These are phyloP conservation scores for Nannoperca australis DNA, from an alignment of 2,797 vertebrate species.

Conservation along the genomic window DNA sequence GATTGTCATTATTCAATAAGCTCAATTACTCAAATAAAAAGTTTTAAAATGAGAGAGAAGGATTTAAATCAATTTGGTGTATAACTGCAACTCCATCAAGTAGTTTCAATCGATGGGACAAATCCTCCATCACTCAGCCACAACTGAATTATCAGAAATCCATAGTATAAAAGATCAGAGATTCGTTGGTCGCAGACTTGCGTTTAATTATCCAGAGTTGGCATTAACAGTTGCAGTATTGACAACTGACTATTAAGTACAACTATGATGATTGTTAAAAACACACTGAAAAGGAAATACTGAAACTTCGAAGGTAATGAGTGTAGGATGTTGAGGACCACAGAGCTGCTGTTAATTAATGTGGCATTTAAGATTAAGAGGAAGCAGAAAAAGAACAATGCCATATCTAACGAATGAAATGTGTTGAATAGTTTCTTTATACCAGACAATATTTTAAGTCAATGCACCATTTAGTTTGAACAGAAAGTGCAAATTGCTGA, in stretches of 20 bases:
- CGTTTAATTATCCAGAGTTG: conserved; percentile 34
- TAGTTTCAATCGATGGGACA: conserved; percentile 18
- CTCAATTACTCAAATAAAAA: conserved; percentile 5
- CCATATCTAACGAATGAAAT: not conserved
- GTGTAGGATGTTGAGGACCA: conserved; percentile 21
- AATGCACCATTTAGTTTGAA: not conserved
- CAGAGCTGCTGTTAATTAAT: conserved; percentile 26
- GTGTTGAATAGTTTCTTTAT: conserved; percentile 4
- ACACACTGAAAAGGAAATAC: conserved; percentile 11
- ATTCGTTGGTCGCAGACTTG: conserved; percentile 26
- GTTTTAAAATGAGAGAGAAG: conserved; percentile 24
- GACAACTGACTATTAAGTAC: conserved; percentile 19
- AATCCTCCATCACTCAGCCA: conserved; percentile 11
- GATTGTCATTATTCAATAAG: conserved; percentile 11
- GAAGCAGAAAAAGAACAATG: conserved; percentile 28
- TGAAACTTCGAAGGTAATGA: conserved; percentile 10
- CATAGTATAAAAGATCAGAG: conserved; percentile 29
- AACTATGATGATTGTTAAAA: not conserved
- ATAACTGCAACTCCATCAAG: conserved; percentile 23
- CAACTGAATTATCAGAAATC: conserved; percentile 50
- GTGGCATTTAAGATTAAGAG: conserved; percentile 13
- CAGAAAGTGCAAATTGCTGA: not conserved
- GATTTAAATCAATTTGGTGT: conserved; percentile 35
- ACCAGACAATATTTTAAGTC: conserved; percentile 3
- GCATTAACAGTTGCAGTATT: conserved; percentile 13